Evolutionary conservation across 2,113 vertebrate genomes (phyloP), one percentile per base, ranked within the genome.

Genomic region (Eubucco bourcierii): DNA sequence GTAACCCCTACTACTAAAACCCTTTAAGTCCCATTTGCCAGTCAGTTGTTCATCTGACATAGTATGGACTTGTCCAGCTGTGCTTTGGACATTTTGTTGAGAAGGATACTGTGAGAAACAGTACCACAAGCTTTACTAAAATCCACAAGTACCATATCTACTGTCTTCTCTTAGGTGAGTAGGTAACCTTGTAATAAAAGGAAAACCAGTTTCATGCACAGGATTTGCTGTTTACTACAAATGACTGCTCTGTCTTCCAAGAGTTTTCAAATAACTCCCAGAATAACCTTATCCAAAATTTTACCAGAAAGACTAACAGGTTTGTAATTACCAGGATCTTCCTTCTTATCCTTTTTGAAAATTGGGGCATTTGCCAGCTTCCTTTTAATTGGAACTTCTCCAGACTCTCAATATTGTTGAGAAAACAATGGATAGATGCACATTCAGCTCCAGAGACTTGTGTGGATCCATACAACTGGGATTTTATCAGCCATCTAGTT

Each of bases 1-100:
- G 10, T 21, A 61, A 37, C 3, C 2, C 5, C 8, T 11, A 46
- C 64, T 44, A 37, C 34, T 25, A n/a, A 3, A 71, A 46, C 13
- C 0, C 2, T 79, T 33, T 31, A 15, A 17, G 25, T 3, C 7
- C 3, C 1, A 53, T 3, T 4, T 2, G 5, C 58, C 18, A 56
- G 4, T 4, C 9, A n/a, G 6, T 27, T 34, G 24, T 58, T 61
- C 21, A 60, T 10, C 12, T 33, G 44, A 10, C 1, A 0, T 8
- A 12, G 0, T 8, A 12, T 3, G 4, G 18, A 67, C 7, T 21
- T 61, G 8, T 39, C 28, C 28, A 18, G 9, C 31, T 60, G 23
- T 46, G 3, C 17, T 14, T 3, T 41, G 21, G 7, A 67, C 5
- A 13, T 63, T 63, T 59, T 59, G 34, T 50, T 12, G 55, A 60